A percentile compares a stretch with the other conserved stretches of the same genome.
These are phyloP conservation scores for Drosophila ananassae DNA, from an alignment of 1,140 invertebrate species.

Conservation along the genomic window DNA sequence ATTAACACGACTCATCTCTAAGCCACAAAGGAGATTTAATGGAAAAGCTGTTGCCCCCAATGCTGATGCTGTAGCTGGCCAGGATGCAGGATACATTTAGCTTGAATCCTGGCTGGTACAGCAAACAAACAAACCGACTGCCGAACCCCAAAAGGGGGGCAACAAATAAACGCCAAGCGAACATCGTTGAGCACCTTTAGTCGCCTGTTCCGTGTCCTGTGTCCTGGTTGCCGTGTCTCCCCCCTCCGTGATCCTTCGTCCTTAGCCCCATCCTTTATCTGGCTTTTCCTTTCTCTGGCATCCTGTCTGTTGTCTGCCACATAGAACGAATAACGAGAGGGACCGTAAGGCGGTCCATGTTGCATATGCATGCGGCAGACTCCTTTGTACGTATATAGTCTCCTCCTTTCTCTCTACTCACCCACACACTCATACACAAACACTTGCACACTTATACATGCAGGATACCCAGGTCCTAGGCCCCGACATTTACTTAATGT, in stretches of 20 bases:
- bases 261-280: neutral
- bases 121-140: constrained; percentile 45
- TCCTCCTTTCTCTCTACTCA: neutral
- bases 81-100: constrained; percentile 23
- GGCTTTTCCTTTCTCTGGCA: constrained; percentile 29
- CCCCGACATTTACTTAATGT: constrained; percentile 72
- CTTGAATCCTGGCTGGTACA: constrained; percentile 37
- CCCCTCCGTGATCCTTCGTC: neutral
- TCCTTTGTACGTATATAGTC: constrained; percentile 46
- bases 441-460: neutral
- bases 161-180: constrained; percentile 72
- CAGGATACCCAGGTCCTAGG: constrained; percentile 53
- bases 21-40: constrained; percentile 68
- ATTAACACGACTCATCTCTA: constrained; percentile 29
- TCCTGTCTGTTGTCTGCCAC: constrained; percentile 56
- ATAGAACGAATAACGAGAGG: constrained; percentile 47
- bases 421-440: neutral
- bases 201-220: constrained; percentile 28
- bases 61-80: constrained; percentile 29
- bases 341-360: constrained; percentile 34
- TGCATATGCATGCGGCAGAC: constrained; percentile 56
- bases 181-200: constrained; percentile 54
- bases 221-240: neutral
- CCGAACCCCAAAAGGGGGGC: constrained; percentile 52
- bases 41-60: constrained; percentile 59